A percentile compares a stretch with the other conserved stretches of the same genome.
Conservation (phyloP, 37 sponge, comb jelly and placozoan genomes). For the Aplysina aerophoba region DNA sequence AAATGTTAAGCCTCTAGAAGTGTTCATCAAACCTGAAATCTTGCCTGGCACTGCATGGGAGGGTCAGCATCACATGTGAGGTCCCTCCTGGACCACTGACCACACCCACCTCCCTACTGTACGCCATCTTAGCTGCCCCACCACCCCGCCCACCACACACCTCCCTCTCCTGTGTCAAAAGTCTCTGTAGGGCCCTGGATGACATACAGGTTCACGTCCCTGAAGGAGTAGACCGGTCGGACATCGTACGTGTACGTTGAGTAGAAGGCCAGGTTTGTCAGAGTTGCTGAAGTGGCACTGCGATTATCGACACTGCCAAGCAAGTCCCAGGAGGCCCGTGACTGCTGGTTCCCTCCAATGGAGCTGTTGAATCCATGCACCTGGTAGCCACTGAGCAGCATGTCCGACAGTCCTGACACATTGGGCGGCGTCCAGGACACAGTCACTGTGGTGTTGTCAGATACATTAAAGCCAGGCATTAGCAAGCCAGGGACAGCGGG, state of each 20-base stretch:
- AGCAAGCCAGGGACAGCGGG: not conserved
- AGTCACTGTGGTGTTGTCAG: too few species aligned
- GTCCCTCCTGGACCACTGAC: too few species aligned
- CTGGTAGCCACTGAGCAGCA: not conserved
- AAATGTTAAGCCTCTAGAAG: too few species aligned
- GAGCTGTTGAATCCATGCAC: not conserved
- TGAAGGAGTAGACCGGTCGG: not conserved
- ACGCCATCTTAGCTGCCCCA: too few species aligned
- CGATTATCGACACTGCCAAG: not conserved
- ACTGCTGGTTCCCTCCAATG: too few species aligned
- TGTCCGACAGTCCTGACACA: not conserved
- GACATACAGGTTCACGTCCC: not conserved
- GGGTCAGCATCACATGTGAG: too few species aligned
- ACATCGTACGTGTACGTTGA: not conserved
- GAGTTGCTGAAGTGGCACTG: not conserved
- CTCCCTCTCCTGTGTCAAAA: conserved; percentile 20
- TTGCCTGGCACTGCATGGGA: too few species aligned
- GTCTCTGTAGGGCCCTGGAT: not conserved
- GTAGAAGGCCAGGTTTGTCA: conserved; percentile 4
- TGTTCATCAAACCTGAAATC: too few species aligned
- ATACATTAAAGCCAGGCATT: not conserved
- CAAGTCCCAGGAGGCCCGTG: too few species aligned
- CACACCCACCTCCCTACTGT: too few species aligned
- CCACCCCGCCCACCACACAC: not conserved
- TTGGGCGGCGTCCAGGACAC: not conserved